Base-by-base conservation (phyloP, 2,888 invertebrate genomes). In the Trichacis sp. region DNA sequence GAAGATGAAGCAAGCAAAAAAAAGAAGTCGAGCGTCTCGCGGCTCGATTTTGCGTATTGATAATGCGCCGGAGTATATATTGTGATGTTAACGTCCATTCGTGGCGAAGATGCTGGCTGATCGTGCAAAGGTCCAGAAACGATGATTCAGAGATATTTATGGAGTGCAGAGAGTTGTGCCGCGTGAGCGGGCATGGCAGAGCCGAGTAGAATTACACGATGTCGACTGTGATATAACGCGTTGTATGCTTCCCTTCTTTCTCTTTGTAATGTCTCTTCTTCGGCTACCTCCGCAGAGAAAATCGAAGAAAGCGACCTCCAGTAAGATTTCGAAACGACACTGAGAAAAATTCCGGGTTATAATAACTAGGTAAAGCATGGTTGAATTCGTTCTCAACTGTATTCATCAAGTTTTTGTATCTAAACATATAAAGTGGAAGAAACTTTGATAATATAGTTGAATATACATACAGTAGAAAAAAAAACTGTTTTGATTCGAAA, bases 131-230 rank as follows among this genome's bases (percentile, higher is more conserved):
- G 47, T 17, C 51, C 51, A 51, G 46, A 58, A 51, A 69, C 78
- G 78, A 79, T 78, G 78, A 80, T 80, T 79, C 80, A 77, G 75
- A 75, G 75, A 77, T 79, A 79, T 79, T 79, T 79, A 79, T 80
- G 77, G 74, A 73, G 77, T 74, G 80, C 71, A 55, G 77, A 79
- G 77, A 69, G 73, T 72, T 70, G 49, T 49, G 65, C 73, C 66
- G 71, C 55, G 69, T 69, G 70, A 70, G 73, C 68, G 70, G 67
- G 68, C 67, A 66, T 63, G 68, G 69, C 68, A 58, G 58, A 72
- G 66, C 72, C 73, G 75, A 73, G 75, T 74, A 75, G 78, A 79
- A 79, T 78, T 78, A 77, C 78, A 79, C 72, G 74, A 79, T 75
- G 74, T 77, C 73, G 70, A 68, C 67, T 61, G 69, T 76, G 77